Evolutionary conservation across 2,888 invertebrate genomes (phyloP).

Genomic region (Octodonta nipae): DNA sequence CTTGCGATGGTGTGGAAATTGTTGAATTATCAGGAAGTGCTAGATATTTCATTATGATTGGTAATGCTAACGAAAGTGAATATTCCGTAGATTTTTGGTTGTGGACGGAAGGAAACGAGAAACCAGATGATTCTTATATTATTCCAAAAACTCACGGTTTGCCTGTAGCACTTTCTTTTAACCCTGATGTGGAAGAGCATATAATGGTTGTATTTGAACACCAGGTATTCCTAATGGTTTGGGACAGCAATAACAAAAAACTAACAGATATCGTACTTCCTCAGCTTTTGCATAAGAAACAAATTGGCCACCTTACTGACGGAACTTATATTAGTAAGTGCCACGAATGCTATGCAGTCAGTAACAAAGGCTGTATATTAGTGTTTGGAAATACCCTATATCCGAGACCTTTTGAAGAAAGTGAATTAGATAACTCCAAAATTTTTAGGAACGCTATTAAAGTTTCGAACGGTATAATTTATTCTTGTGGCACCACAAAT

Average conservation of each 20-base stretch:
- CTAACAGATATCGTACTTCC: too few species aligned
- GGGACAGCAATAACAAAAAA: too few species aligned
- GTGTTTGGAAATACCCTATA: conserved; percentile 41
- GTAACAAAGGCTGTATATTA: conserved; percentile 38
- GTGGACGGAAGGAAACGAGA: conserved; percentile 43
- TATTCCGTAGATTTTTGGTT: conserved; percentile 51
- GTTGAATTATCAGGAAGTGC: too few species aligned
- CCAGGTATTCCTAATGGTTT: conserved; percentile 26
- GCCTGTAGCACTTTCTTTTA: conserved; percentile 29
- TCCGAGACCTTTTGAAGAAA: conserved; percentile 26
- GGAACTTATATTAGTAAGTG: conserved; percentile 41
- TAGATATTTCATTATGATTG: too few species aligned
- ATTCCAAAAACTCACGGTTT: conserved; percentile 17
- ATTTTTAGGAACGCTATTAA: conserved; percentile 40
- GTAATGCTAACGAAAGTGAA: too few species aligned
- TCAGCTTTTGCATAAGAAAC: conserved; percentile 33
- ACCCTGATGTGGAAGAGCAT: conserved; percentile 31
- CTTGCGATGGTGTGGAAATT: too few species aligned
- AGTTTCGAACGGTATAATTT: too few species aligned
- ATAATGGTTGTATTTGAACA: conserved; percentile 34
- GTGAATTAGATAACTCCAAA: conserved; percentile 30
- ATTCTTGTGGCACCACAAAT: not conserved
- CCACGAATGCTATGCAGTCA: conserved; percentile 40
- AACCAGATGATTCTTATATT: conserved; percentile 35
- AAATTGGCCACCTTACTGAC: conserved; percentile 37